Evolutionary conservation across 2,888 invertebrate species (phyloP).

Genomic region (Melipona beecheii): DNA sequence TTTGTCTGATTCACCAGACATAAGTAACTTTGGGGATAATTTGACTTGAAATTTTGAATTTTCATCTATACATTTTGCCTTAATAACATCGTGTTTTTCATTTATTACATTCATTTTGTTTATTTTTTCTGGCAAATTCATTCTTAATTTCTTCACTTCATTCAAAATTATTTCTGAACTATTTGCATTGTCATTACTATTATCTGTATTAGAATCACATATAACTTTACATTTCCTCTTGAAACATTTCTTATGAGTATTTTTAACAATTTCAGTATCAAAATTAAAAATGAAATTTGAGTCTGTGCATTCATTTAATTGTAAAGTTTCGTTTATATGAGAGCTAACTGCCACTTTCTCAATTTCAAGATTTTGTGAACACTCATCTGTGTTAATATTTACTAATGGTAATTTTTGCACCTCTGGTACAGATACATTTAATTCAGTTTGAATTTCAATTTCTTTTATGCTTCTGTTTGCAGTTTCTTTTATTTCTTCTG

Average conservation of each 20-base stretch:
- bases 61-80: not conserved
- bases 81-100: not conserved
- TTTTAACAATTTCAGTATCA: not conserved
- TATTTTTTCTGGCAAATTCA: not conserved
- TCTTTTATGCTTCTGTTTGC: not conserved
- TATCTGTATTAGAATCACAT: not conserved
- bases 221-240: not conserved
- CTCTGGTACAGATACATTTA: not conserved
- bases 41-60: not conserved
- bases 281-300: not conserved
- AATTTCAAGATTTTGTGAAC: not conserved
- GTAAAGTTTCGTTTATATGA: not conserved
- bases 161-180: not conserved
- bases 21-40: not conserved
- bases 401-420: not conserved
- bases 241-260: no score
- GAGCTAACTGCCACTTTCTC: not conserved
- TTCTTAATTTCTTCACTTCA: not conserved
- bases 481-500: not conserved
- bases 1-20: not conserved
- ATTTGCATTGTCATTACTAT: not conserved
- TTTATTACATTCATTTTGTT: not conserved
- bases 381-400: not conserved
- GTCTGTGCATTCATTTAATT: no score
- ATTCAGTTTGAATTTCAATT: not conserved